Evolutionary conservation across 37 sponge, comb jelly and placozoan species (phyloP).

Genomic region (Hormiphora californensis): DNA sequence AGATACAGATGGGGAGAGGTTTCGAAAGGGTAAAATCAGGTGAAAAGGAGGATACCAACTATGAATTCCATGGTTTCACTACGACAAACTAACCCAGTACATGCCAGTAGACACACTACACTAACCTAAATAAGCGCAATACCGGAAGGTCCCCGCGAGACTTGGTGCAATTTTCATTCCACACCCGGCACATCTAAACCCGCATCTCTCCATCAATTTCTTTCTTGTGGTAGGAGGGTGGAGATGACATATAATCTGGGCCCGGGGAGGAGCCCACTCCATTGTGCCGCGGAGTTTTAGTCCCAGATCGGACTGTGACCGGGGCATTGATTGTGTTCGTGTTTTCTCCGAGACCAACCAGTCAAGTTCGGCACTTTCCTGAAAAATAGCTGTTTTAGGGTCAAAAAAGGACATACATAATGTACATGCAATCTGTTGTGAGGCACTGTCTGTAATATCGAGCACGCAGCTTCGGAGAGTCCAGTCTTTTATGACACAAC

Average conservation of each 20-base stretch:
- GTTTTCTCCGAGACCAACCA: not conserved
- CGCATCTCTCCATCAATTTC: conserved; percentile 60
- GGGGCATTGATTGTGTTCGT: not conserved
- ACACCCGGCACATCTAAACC: conserved; percentile 92
- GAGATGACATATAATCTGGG: conserved; percentile 76
- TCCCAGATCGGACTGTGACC: not conserved
- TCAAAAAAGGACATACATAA: no score
- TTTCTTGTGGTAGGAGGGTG: conserved; percentile 59
- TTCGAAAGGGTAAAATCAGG: no score
- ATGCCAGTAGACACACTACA: not conserved
- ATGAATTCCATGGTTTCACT: not conserved
- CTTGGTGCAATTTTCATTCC: conserved; percentile 76
- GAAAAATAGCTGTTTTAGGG: no score
- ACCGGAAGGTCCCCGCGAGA: conserved; percentile 71
- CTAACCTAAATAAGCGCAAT: conserved; percentile 81
- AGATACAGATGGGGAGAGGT: no score
- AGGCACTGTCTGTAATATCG: no score
- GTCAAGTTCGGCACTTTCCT: conserved; percentile 53
- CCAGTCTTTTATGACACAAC: no score
- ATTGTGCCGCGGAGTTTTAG: conserved; percentile 65
- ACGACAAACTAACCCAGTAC: not conserved
- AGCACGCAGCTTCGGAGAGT: no score
- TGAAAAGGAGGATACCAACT: no score
- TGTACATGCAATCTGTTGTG: no score
- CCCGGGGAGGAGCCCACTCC: conserved; percentile 97